phyloP scores from a whole-genome alignment of 1,140 invertebrate genomes.

The Sesamia nonagrioides region DNA sequence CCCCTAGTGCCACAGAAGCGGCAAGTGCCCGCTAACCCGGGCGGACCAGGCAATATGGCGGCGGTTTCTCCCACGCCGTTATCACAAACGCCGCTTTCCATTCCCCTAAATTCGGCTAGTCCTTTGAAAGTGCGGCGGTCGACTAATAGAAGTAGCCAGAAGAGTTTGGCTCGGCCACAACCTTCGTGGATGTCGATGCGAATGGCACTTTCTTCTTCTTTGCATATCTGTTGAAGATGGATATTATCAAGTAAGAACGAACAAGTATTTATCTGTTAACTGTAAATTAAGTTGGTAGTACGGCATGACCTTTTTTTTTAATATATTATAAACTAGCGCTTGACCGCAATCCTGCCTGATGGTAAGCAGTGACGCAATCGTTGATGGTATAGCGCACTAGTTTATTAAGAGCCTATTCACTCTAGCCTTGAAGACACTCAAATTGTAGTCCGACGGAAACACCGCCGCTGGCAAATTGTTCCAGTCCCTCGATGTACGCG shows the following conservation, averaged over 20 bases:
- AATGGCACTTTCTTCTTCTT: slow-evolving; percentile 98
- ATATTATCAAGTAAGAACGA: background rate
- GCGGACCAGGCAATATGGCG: slow-evolving; percentile 68
- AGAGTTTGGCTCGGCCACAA: slow-evolving; percentile 97
- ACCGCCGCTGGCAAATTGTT: too few relatives aligned
- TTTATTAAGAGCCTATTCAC: too few relatives aligned
- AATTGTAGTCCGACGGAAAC: too few relatives aligned
- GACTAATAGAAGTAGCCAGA: slow-evolving; percentile 97
- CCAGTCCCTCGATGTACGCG: too few relatives aligned
- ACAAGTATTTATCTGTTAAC: too few relatives aligned
- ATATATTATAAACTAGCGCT: too few relatives aligned
- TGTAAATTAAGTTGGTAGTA: too few relatives aligned
- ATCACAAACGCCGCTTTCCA: slow-evolving; percentile 71
- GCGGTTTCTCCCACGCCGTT: slow-evolving; percentile 61
- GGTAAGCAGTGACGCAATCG: too few relatives aligned
- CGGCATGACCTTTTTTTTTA: too few relatives aligned
- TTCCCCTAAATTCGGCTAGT: slow-evolving; percentile 96
- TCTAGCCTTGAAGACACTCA: too few relatives aligned
- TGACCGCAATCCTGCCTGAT: too few relatives aligned
- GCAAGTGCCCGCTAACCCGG: slow-evolving; percentile 92
- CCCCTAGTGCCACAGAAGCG: slow-evolving; percentile 96
- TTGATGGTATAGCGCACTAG: too few relatives aligned
- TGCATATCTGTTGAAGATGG: slow-evolving; percentile 90
- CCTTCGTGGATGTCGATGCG: slow-evolving; percentile 98
- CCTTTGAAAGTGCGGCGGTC: slow-evolving; percentile 97